phyloP scores from a whole-genome alignment of 92 coral and sea anemone species.

The Porites cylindrica region DNA sequence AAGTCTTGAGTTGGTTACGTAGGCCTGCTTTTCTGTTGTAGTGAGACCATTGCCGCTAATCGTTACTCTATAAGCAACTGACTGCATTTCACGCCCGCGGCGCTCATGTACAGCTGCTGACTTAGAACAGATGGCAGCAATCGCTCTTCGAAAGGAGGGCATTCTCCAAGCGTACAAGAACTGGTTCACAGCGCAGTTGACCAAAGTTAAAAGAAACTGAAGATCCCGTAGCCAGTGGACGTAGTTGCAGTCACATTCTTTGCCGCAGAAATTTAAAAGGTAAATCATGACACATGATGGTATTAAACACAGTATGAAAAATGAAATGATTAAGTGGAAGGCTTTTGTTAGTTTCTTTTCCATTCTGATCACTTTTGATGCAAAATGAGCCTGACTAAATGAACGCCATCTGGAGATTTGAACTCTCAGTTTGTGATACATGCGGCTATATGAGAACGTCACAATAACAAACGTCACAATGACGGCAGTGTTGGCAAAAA shows the following conservation, averaged over 20 bases:
- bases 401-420: conserved; percentile 81
- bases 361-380: conserved; percentile 57
- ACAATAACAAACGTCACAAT: conserved; percentile 63
- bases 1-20: not conserved
- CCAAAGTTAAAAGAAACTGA: conserved; percentile 76
- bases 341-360: conserved; percentile 70
- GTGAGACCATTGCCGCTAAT: not conserved
- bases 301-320: conserved; percentile 68
- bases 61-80: not conserved
- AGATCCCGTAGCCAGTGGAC: conserved; percentile 85
- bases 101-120: not conserved
- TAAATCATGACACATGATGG: conserved; percentile 82
- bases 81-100: not conserved
- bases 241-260: conserved; percentile 58
- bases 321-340: conserved; percentile 70
- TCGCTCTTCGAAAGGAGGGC: conserved; percentile 76
- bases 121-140: conserved; percentile 21
- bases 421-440: conserved; percentile 72
- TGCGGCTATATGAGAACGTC: conserved; percentile 74
- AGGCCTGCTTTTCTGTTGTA: conserved; percentile 2
- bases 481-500: conserved; percentile 85
- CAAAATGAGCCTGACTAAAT: conserved; percentile 55
- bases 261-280: conserved; percentile 69
- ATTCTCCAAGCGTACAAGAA: conserved; percentile 83
- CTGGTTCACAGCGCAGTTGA: conserved; percentile 83